Evolutionary conservation across 1,140 invertebrate genomes (phyloP), one percentile per base, ranked within the genome.

Genomic region (Coptotermes formosanus): DNA sequence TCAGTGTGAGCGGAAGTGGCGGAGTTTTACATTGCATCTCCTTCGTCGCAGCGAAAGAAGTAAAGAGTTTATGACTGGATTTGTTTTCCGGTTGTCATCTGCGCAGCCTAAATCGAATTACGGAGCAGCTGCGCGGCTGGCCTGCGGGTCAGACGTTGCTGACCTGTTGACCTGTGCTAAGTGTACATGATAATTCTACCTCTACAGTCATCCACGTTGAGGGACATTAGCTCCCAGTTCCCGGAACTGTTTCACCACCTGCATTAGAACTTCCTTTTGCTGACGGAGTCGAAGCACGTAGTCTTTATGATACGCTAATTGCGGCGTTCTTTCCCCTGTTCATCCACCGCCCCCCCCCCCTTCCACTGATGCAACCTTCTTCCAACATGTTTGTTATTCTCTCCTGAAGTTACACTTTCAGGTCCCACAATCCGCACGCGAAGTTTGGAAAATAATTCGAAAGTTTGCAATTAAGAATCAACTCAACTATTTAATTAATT

Each of bases 141-240:
- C 64, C 64, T 75, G 64, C 64, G 64, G 25, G 64, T 75, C 64
- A 14, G 64, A 75, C 64, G 64, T 75, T 75, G 64, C 64, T 75
- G 64, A 75, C 64, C 64, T 75, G 25, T 75, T 75, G 64, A 75
- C 64, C 64, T 75, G 64, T 30, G 64, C n/a, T 75, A 75, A 75
- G 64, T 75, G 64, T 75, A 30, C n/a, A 30, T 14, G 64, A 75
- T 75, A 75, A 75, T 75, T 75, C n/a, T 30, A 75, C 64, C 64
- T 75, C 64, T 21, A 55, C 64, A 75, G 64, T 75, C 64, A 30
- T 30, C 64, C 7, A 16, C 25, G 19, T 0, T 25, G 25, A 30
- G 64, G 64, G n/a, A 30, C 14, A 75, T n/a, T 75, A 75, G 25
- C 64, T 75, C 25, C 8, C 64, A 30, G 64, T 75, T 75, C 64